Evolutionary conservation across 2,888 invertebrate genomes (phyloP).

Genomic region (Venusia cambrica): DNA sequence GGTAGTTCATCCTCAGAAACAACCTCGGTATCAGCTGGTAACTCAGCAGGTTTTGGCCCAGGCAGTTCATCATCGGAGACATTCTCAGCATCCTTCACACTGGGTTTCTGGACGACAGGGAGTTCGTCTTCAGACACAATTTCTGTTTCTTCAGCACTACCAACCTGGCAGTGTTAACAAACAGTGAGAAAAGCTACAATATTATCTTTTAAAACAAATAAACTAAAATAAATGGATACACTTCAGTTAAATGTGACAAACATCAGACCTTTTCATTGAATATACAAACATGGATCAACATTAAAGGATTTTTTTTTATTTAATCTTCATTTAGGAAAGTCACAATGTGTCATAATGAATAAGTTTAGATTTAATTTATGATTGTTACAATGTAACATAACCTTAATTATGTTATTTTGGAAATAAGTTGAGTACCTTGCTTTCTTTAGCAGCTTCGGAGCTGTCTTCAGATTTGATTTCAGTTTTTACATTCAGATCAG

Average conservation of each 20-base stretch:
- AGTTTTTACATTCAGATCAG: constrained; percentile 10
- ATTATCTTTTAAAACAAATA: no score
- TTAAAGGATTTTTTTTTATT: neutral
- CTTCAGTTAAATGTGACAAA: no score
- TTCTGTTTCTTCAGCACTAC: constrained; percentile 88
- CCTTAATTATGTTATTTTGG: no score
- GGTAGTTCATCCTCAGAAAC: constrained; percentile 93
- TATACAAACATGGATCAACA: constrained; percentile 7
- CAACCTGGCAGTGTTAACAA: no score
- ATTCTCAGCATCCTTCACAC: constrained; percentile 91
- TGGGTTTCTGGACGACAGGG: constrained; percentile 86
- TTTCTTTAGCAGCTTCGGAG: constrained; percentile 13
- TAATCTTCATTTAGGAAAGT: no score
- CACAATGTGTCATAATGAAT: no score
- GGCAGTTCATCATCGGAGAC: constrained; percentile 89
- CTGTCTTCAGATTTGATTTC: constrained; percentile 23
- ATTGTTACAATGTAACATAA: no score
- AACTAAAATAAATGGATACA: no score
- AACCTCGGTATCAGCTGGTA: constrained; percentile 87
- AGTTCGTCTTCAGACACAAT: constrained; percentile 92
- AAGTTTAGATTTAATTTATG: no score
- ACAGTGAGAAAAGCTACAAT: no score
- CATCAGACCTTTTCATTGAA: no score
- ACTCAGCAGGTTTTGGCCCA: constrained; percentile 85
- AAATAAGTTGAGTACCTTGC: constrained; percentile 13